Percentiles rank a stretch among this genome's conserved stretches.
These are phyloP conservation scores for Rhinoraja longicauda DNA, from an alignment of 2,797 vertebrate genomes.

Conservation along the genomic window DNA sequence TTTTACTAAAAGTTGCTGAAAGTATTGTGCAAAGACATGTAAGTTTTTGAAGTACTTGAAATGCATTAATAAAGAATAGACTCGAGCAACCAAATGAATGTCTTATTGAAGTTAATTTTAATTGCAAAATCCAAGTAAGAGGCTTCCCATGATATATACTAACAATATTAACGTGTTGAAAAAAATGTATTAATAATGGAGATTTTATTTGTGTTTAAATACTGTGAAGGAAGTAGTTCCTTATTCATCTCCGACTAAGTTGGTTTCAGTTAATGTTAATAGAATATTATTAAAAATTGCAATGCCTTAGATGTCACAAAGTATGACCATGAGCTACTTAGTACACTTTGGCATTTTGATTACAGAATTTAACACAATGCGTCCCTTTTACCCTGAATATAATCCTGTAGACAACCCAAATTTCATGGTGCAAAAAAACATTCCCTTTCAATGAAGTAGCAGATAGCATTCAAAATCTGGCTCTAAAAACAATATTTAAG, in stretches of 20 bases:
- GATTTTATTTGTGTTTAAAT: neutral
- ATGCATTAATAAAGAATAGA: constrained; percentile 90
- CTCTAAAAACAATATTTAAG: neutral
- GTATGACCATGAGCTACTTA: neutral
- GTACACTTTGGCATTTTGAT: neutral
- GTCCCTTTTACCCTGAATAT: neutral
- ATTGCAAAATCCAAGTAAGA: neutral
- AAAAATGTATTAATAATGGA: neutral
- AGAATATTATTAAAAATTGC: neutral
- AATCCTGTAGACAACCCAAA: neutral
- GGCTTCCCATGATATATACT: neutral
- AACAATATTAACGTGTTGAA: neutral
- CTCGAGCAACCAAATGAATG: constrained; percentile 58
- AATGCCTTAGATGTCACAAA: neutral
- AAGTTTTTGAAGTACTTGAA: constrained; percentile 88
- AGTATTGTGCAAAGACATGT: constrained; percentile 81
- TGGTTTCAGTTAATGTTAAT: neutral
- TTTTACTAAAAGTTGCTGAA: constrained; percentile 84
- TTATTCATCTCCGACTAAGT: neutral
- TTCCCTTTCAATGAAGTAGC: neutral
- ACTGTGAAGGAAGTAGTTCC: neutral
- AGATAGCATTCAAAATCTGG: neutral
- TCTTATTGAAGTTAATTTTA: constrained; percentile 11
- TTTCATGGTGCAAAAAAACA: neutral
- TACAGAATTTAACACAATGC: neutral